phyloP scores from a whole-genome alignment of 2,797 vertebrate species.

The Cyprinella venusta region DNA sequence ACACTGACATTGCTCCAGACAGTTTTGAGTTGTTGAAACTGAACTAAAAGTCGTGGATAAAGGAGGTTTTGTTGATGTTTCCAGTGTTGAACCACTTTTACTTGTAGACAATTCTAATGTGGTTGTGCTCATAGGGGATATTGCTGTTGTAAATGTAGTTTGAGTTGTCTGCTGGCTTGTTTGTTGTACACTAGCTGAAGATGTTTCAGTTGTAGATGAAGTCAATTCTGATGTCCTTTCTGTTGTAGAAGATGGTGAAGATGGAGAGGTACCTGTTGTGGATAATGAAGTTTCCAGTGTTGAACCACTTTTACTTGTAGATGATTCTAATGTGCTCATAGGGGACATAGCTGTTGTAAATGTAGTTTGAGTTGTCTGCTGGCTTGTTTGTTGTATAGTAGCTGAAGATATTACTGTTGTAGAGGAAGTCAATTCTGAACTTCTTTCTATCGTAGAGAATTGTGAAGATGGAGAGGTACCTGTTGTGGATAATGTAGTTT shows the following conservation, averaged over 20 bases:
- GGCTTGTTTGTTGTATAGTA: no score
- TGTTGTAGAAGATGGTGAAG: no score
- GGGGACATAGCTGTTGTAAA: no score
- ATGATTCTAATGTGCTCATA: background rate
- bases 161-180: no score
- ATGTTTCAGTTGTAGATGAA: background rate
- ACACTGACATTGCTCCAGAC: slow-evolving; percentile 62
- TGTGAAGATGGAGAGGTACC: no score
- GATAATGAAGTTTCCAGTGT: background rate
- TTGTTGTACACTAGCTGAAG: no score
- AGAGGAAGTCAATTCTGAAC: no score
- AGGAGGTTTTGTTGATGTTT: background rate
- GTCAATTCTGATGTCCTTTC: no score
- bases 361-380: no score
- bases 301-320: background rate
- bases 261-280: background rate
- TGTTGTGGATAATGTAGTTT: background rate
- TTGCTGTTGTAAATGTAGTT: no score
- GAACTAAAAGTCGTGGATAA: background rate
- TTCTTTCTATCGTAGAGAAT: no score
- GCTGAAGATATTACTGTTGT: no score
- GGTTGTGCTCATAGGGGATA: background rate
- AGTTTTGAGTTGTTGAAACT: slow-evolving; percentile 50
- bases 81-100: background rate
- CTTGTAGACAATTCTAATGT: background rate